phyloP scores from a whole-genome alignment of 2,797 vertebrate species.

The Ptychobarbus kaznakovi region DNA sequence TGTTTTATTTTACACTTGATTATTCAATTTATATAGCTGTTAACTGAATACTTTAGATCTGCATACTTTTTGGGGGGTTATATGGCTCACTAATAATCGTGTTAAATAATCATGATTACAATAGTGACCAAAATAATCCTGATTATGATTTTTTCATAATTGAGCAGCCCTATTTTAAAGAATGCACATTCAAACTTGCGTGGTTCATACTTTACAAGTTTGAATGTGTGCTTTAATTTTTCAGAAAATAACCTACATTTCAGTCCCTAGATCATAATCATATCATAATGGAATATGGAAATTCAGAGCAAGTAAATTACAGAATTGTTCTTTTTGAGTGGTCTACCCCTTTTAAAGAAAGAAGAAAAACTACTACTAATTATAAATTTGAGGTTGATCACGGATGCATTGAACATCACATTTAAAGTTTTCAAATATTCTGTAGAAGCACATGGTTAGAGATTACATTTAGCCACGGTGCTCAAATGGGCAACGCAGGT shows the following conservation, averaged over 20 bases:
- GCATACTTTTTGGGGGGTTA: no score
- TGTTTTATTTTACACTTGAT: no score
- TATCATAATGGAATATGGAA: neutral
- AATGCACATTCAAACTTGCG: neutral
- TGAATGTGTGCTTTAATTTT: neutral
- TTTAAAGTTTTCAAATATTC: neutral
- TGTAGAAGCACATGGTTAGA: neutral
- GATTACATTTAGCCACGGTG: neutral
- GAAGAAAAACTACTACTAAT: neutral
- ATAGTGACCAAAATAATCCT: no score
- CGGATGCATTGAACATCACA: neutral
- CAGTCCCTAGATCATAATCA: neutral
- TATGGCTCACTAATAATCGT: no score
- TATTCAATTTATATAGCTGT: no score
- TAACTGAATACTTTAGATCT: no score
- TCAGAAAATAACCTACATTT: neutral
- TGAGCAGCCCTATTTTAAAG: no score
- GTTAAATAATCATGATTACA: no score
- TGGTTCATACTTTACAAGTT: neutral
- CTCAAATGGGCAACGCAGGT: neutral
- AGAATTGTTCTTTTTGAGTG: neutral
- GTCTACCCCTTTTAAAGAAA: neutral
- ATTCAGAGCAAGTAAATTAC: neutral
- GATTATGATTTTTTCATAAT: no score
- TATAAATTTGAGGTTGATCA: neutral